Evolutionary conservation across 1,140 invertebrate species (phyloP), one percentile per base, ranked within the genome.

Genomic region (Euborellia annulipes): DNA sequence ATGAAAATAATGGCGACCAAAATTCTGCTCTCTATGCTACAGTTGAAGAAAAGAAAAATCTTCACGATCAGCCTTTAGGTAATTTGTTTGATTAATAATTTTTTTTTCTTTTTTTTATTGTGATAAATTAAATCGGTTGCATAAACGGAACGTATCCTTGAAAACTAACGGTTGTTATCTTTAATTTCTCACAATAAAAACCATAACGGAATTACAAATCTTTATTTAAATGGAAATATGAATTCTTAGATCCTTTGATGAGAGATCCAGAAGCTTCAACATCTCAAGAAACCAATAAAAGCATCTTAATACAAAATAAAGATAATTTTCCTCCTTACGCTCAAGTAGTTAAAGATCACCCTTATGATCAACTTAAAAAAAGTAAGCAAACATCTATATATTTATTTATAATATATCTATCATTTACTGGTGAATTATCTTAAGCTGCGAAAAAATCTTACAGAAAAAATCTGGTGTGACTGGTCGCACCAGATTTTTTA

Each of bases 11-110:
- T 8, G 70, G 72, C 41, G 75, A 75, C 55, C 68, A 70, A 3
- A 53, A 51, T 18, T 78, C 73, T 0, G 76, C 78, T 50, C 58
- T 78, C 9, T 79, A 79, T 54, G 76, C 76, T 14, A 78, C 76
- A 7, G 74, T 79, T n/a, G 69, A 69, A 14, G 72, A 73, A 46
- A 69, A 71, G 36, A 56, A 56, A 50, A 46, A 63, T 59, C 63
- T 59, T 3, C 2, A 41, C 23, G 22, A 23, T 30, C 37, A 38
- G 34, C 36, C 20, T 38, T 3, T 4, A 13, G 32, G 30, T 34
- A n/a, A 34, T 17, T 23, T 13, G 23, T 4, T 16, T 40, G 2
- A 45, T 36, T 30, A 14, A 22, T 40, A 14, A 14, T 38, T 23
- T 21, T 41, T 34, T 30, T 47, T 30, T 43, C 34, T 36, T 43